Conservation (phyloP, 2,113 vertebrate species). For the Neogobius melanostomus region DNA sequence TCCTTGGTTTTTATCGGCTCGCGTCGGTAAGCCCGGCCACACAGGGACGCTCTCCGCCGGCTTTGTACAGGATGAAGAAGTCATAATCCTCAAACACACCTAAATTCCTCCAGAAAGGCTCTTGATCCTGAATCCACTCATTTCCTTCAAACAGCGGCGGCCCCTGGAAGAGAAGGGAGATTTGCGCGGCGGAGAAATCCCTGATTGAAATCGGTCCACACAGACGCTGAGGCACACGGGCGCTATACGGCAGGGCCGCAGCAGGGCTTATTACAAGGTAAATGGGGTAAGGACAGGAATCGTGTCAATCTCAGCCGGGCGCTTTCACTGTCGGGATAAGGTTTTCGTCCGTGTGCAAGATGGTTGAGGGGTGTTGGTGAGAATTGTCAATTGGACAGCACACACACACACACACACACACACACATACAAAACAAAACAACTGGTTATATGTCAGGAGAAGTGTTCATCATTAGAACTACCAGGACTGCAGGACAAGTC, state of each 20-base stretch:
- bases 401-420: too few relatives aligned
- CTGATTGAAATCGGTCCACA: conserved; percentile 71
- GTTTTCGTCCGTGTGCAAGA: too few relatives aligned
- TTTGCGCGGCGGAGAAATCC: conserved; percentile 65
- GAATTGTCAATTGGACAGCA: too few relatives aligned
- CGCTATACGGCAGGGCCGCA: conserved; percentile 51
- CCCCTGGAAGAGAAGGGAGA: conserved; percentile 67
- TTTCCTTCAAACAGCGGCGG: conserved; percentile 77
- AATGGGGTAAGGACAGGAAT: conserved; percentile 77
- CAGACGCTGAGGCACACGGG: conserved; percentile 12
- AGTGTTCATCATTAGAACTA: too few relatives aligned
- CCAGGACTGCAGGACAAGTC: too few relatives aligned
- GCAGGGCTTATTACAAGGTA: conserved; percentile 83
- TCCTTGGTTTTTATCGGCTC: conserved; percentile 57
- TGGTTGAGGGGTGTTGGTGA: too few relatives aligned
- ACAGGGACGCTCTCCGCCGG: conserved; percentile 59
- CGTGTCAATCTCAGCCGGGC: conserved; percentile 77
- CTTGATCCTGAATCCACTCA: conserved; percentile 76
- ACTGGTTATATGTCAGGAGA: too few relatives aligned
- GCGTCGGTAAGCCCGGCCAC: conserved; percentile 56
- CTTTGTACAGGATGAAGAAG: conserved; percentile 69
- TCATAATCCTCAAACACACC: conserved; percentile 76
- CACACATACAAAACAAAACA: too few relatives aligned
- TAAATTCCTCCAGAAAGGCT: conserved; percentile 76
- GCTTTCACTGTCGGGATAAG: conserved; percentile 59